Base-by-base conservation (phyloP, 1,140 invertebrate species). In the Nilaparvata lugens region DNA sequence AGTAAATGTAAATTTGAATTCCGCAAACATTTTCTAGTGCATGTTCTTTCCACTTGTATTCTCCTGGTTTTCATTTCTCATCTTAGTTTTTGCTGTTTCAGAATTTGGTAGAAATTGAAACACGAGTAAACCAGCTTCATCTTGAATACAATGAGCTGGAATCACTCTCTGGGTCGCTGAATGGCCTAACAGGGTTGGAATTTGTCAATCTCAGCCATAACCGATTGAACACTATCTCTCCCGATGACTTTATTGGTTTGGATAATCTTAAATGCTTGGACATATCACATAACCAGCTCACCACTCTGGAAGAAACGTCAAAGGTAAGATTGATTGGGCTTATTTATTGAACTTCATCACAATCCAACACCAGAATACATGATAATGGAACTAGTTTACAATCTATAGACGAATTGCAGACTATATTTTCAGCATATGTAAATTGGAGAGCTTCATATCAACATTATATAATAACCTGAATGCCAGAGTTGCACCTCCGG, bases 161-260 rank as follows among this genome's bases (percentile, higher is more conserved):
- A 19, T 80, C 76, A 11, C 71, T 91, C n/a, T 86, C 86, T 55
- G 86, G 85, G 0, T 83, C 86, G 1, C 65, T 91, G 28, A 81
- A 84, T 59, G 87, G 87, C 0, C 78, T 91, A 56, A 81, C 82
- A 56, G 83, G 85, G 66, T 73, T 91, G 9, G 73, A 85, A 45
- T 79, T 81, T 63, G 71, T 91, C 1, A 86, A 87, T 69, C 69
- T 91, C 31, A 86, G 87, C 65, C 80, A 87, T 67, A 91, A 91
- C 67, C 78, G 79, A 51, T 69, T 91, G 4, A 81, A 82, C 56
- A 78, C 80, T 43, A 86, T 90, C 52, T 80, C 82, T 1, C 82
- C 84, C 0, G 84, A 86, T 23, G 87, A 89, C 69, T 75, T 91
- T 11, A 83, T 84, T 25, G 86, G 87, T 28, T 75, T 91, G 62